Conservation (phyloP, 2,113 vertebrate species). For the Brienomyrus longianalis region DNA sequence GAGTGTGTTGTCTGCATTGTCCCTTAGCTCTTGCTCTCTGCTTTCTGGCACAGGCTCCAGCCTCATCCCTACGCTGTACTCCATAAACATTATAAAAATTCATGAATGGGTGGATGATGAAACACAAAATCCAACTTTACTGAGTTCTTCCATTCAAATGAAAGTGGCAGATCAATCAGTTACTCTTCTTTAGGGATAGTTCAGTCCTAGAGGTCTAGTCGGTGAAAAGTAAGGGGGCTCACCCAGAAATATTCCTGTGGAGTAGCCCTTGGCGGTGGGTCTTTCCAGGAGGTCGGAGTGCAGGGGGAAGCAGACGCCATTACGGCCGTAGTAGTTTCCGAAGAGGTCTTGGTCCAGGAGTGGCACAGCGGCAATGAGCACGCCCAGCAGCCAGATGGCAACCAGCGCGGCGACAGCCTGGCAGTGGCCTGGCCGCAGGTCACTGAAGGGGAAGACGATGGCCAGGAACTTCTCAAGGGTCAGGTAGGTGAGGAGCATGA, state of each 20-base stretch:
- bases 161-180: neutral
- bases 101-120: neutral
- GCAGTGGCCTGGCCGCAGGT: constrained; percentile 59
- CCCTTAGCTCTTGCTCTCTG: neutral
- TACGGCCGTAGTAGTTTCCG: constrained; percentile 77
- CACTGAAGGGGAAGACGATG: constrained; percentile 76
- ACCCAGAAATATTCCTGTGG: constrained; percentile 77
- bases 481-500: constrained; percentile 72
- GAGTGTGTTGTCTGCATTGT: neutral
- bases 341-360: constrained; percentile 68
- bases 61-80: neutral
- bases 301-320: constrained; percentile 75
- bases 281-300: constrained; percentile 73
- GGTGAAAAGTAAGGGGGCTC: constrained; percentile 31
- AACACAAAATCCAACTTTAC: neutral
- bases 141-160: neutral
- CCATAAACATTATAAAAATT: neutral
- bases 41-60: neutral
- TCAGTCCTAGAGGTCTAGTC: neutral
- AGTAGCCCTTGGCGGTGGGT: constrained; percentile 65
- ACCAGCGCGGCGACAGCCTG: constrained; percentile 57
- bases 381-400: constrained; percentile 66
- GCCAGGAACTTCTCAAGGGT: constrained; percentile 76
- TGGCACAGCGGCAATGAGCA: constrained; percentile 66
- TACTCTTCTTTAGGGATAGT: neutral